These are phyloP conservation scores for Lasius fuliginosus DNA, from an alignment of 2,888 invertebrate species.

Conservation along the genomic window DNA sequence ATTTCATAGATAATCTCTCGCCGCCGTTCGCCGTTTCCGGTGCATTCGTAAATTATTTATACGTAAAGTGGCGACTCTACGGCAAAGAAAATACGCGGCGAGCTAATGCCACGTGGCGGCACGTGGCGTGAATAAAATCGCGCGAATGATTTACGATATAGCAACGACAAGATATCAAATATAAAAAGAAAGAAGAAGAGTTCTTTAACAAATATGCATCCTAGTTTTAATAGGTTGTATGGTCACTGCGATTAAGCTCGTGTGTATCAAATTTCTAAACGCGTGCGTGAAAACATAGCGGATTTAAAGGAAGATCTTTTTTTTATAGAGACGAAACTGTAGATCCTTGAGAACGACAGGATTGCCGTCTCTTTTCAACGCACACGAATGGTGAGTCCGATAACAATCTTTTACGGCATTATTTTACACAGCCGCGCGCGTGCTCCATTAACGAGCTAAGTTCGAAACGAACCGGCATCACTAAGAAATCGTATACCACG, in stretches of 20 bases:
- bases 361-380: conserved; percentile 48
- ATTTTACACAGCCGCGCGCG: conserved; percentile 45
- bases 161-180: background rate
- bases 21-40: conserved; percentile 64
- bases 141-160: background rate
- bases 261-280: background rate
- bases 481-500: conserved; percentile 59
- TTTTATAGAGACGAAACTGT: background rate
- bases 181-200: background rate
- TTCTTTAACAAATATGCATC: background rate
- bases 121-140: conserved; percentile 27
- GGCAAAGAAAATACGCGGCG: conserved; percentile 27
- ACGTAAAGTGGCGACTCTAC: conserved; percentile 51
- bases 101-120: conserved; percentile 45
- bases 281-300: background rate
- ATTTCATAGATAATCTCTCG: conserved; percentile 67
- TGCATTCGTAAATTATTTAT: conserved; percentile 51
- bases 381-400: conserved; percentile 24
- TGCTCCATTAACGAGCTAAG: conserved; percentile 50
- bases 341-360: background rate
- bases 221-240: background rate
- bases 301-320: background rate
- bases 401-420: conserved; percentile 62
- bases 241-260: background rate
- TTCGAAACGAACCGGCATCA: conserved; percentile 34